Base-by-base conservation (phyloP, 2,113 vertebrate species). In the Oceanites oceanicus region DNA sequence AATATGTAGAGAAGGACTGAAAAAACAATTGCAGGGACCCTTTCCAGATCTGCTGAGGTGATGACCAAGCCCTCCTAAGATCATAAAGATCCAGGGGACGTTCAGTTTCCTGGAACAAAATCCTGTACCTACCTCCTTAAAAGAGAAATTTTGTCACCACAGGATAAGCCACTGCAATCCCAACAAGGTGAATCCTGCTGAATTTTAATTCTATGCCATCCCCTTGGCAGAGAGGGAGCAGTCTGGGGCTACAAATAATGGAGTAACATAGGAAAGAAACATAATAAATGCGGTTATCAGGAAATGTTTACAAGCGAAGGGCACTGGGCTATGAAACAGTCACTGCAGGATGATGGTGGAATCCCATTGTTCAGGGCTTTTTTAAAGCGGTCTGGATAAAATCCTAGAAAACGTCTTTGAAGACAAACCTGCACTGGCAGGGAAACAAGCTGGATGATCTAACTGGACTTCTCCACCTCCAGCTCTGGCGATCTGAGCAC, bases 401-500 rank as follows among this genome's bases (percentile, higher is more conserved):
- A 88, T 94, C 93, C 90, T 95, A 63, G 90, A 90, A 96, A 94
- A 93, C 0, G 45, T 88, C 96, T 85, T 92, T 83, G 38, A 92
- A 93, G 87, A 93, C 91, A 91, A 93, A 96, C 94, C 94, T 97
- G 94, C 1, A 0, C 75, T 94, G 91, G 74, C 96, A 90, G 75
- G 50, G 78, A 44, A 47, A 77, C 0, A 11, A 82, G 68, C 67
- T 49, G 70, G 86, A 66, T 40, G 76, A 84, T 58, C 83, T 74
- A 82, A 71, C 19, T 25, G 83, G 83, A 22, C 45, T 34, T 5
- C 26, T 91, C 71, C 79, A 74, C 61, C 83, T 82, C 45, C 77
- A 81, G 62, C 53, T 68, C 86, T 63, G 77, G 42, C 26, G 16
- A 53, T 63, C 15, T 6, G 40, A 88, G 59, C 34, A 2, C 42